phyloP scores from a whole-genome alignment of 2,797 vertebrate genomes.

The Carduelis carduelis region DNA sequence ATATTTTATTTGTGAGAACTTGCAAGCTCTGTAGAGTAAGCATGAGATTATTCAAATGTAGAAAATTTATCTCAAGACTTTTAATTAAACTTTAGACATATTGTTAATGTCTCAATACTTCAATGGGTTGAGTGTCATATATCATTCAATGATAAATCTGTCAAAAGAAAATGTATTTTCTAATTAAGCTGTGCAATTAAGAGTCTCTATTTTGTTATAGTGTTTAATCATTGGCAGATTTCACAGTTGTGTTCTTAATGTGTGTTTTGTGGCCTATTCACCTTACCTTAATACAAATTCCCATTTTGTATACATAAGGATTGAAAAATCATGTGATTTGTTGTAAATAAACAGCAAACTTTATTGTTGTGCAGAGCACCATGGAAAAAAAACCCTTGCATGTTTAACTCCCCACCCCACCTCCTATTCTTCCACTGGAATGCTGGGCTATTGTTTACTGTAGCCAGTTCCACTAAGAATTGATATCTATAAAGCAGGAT shows the following conservation, averaged over 20 bases:
- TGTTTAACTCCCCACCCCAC: not conserved
- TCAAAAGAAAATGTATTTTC: not conserved
- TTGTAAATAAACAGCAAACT: not conserved
- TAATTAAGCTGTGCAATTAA: not conserved
- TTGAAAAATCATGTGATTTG: not conserved
- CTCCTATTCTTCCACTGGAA: not conserved
- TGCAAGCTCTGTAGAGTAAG: fast-evolving
- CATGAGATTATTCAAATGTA: not conserved
- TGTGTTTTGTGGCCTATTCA: not conserved
- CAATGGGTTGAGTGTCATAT: not conserved
- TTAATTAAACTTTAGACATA: not conserved
- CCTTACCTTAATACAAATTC: not conserved
- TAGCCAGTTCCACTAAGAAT: not conserved
- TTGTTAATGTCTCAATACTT: not conserved
- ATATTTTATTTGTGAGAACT: not conserved
- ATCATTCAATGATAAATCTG: not conserved
- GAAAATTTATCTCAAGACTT: not conserved
- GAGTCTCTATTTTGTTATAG: not conserved
- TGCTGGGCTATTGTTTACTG: not conserved
- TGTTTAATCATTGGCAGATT: not conserved
- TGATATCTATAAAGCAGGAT: not conserved
- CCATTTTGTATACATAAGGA: not conserved
- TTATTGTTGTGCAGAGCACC: not conserved
- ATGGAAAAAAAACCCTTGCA: not conserved
- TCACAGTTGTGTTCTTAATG: not conserved